Evolutionary conservation across 2,797 vertebrate species (phyloP).

Genomic region (Vespertilio murinus): DNA sequence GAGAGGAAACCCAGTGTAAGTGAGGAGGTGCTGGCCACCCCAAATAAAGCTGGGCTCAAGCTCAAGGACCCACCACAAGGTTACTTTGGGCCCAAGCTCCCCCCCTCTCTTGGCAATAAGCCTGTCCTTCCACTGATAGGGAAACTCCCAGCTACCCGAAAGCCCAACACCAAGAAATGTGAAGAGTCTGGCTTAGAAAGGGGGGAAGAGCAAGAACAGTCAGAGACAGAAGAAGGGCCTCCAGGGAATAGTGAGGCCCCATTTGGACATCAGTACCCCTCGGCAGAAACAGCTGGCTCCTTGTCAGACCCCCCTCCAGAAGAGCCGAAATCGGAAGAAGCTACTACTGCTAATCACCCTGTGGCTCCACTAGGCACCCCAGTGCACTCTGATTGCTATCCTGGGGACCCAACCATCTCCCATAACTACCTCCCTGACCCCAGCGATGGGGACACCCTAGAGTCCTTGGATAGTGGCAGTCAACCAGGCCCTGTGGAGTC

Average conservation of each 20-base stretch:
- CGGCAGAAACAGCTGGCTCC: constrained; percentile 77
- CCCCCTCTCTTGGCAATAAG: constrained; percentile 93
- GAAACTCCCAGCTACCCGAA: constrained; percentile 93
- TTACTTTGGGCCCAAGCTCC: constrained; percentile 97
- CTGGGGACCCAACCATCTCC: constrained; percentile 80
- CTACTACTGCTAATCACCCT: constrained; percentile 76
- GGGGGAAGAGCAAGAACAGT: constrained; percentile 83
- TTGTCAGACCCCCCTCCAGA: constrained; percentile 79
- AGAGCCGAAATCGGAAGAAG: constrained; percentile 80
- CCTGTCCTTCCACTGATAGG: constrained; percentile 95
- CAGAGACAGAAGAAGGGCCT: constrained; percentile 81
- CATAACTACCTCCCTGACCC: constrained; percentile 84
- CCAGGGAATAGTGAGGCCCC: constrained; percentile 74
- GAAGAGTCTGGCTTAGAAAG: constrained; percentile 88
- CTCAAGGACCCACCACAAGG: constrained; percentile 98
- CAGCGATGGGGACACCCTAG: constrained; percentile 71
- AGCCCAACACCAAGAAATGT: constrained; percentile 87
- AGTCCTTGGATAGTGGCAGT: constrained; percentile 79
- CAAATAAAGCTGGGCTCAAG: constrained; percentile 91
- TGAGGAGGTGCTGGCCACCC: constrained; percentile 84
- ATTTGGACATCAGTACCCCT: constrained; percentile 71
- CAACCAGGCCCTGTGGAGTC: constrained; percentile 85
- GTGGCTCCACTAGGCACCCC: constrained; percentile 79
- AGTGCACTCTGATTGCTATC: constrained; percentile 78
- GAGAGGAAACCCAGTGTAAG: constrained; percentile 83